Evolutionary conservation across 2,888 invertebrate species (phyloP), one percentile per base, ranked within the genome.

Genomic region (Dolomedes plantarius): DNA sequence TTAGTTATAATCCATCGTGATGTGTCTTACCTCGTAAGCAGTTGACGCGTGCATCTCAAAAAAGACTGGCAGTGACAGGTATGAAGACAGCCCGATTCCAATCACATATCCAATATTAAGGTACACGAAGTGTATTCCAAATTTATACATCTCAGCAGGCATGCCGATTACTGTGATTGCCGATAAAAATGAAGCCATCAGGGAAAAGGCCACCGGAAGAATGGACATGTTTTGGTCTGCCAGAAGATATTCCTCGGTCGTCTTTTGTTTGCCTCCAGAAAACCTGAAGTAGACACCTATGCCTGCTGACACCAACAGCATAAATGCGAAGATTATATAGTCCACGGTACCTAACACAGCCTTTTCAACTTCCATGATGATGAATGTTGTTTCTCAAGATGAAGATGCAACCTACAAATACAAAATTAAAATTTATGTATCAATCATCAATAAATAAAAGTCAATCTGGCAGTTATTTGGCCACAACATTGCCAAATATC

Each of bases 181-280:
- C 0, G 97, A 97, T 95, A 97, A 96, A 91, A 97, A 97, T 39
- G 96, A 96, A 13, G 97, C 96, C 95, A 97, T 96, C 83, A 97
- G 91, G 1, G 97, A 97, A 88, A 97, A 95, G 1, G 96, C 95
- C 0, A 97, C 96, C 0, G 97, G 96, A 3, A 93, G 90, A 89
- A 95, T 93, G 7, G 95, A 93, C 95, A 97, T 95, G 88, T 95
- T 95, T 81, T 94, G 94, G 90, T 96, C 94, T 0, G 96, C 97
- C 79, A 96, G 91, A 83, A 97, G 93, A 90, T 83, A 86, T 39
- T 88, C 89, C 1, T 96, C 88, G 0, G 95, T 94, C 0, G 96
- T 97, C 77, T 94, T 94, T 91, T 97, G 96, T 90, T 94, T 94
- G 6, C 96, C 96, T 28, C 96, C 97, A 19, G 95, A 95, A 90